Evolutionary conservation across 2,113 vertebrate genomes (phyloP), one percentile per base, ranked within the genome.

Genomic region (Megaceryle torquata): DNA sequence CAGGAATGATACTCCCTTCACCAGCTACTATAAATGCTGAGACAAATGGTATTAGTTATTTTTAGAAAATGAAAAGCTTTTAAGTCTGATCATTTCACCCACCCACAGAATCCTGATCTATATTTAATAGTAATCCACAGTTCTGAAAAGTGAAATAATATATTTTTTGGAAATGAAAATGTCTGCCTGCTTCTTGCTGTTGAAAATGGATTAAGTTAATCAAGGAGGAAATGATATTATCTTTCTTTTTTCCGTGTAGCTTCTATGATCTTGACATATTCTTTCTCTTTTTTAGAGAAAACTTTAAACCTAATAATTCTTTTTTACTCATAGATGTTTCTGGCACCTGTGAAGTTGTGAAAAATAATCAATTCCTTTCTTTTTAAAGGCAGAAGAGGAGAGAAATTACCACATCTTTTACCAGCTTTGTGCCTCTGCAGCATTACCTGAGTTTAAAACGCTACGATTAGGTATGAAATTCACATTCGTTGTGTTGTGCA

Each of bases 351-450:
- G 69, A 91, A 74, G 92, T 88, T 63, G 31, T 93, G 14, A 93
- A 96, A 97, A 95, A 92, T 74, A 97, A 97, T 93, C n/a, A 70
- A 93, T 69, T 82, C 22, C 90, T 97, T 95, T 97, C 83, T 98
- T 96, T 95, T 97, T 97, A 96, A 97, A 99, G 99, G 99, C 99
- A 79, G 99, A 99, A 79, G 99, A 99, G 48, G 99, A 99, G 97
- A 98, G 99, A 97, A 99, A 99, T 97, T 99, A 99, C 93, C 99
- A 99, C 88, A 98, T 99, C 96, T 99, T 99, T 98, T 99, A 99
- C 97, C 99, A 99, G 91, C 99, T 99, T 70, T 99, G 99, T 98
- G 99, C 99, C 88, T 99, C 99, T 75, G 98, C 98, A 87, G 97
- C 99, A 76, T 96, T 99, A 89, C 98, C 99, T 1, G 99, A 99